Evolutionary conservation across 1,140 invertebrate species (phyloP), one percentile per base, ranked within the genome.

Genomic region (Drosophila kurseongensis): DNA sequence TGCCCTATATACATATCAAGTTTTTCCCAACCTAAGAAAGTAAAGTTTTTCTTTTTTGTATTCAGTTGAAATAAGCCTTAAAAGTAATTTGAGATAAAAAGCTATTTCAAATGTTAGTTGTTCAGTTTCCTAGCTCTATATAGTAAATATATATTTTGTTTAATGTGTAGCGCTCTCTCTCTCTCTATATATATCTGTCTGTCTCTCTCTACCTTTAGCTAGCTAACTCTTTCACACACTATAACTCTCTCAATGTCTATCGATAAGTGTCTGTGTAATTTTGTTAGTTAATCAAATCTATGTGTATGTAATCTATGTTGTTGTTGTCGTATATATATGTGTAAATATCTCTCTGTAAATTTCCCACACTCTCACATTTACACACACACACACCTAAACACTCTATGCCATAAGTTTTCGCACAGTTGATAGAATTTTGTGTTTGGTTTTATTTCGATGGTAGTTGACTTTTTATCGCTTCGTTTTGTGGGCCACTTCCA

Each of bases 361-460:
- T 10, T 61, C 47, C 14, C 36, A 58, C 51, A 54, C 76, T 65
- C 35, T 18, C 44, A 60, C 55, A 59, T 36, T 50, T 12, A 51
- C 35, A 10, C 18, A 68, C 23, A 35, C 42, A 62, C 61, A 50
- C 12, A 75, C 44, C 36, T 16, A 72, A 72, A 77, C 50, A 78
- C 29, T 71, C 45, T 55, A 65, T 65, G 62, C 62, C 59, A 82
- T 82, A 85, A 85, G 81, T 85, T 85, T 54, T 67, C 58, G 60
- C 68, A 74, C 68, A 69, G 60, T 65, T 58, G 68, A 61, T 69
- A 45, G 41, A 44, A 56, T 61, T 47, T 45, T 44, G 51, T 51
- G 13, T 76, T 60, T 58, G 58, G 41, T 79, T 72, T 69, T 56
- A 18, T 61, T 66, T 44, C 9, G 56, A 6, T 23, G 35, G 44